These are phyloP conservation scores for Neodiprion virginianus DNA, from an alignment of 1,140 invertebrate genomes.

Conservation along the genomic window DNA sequence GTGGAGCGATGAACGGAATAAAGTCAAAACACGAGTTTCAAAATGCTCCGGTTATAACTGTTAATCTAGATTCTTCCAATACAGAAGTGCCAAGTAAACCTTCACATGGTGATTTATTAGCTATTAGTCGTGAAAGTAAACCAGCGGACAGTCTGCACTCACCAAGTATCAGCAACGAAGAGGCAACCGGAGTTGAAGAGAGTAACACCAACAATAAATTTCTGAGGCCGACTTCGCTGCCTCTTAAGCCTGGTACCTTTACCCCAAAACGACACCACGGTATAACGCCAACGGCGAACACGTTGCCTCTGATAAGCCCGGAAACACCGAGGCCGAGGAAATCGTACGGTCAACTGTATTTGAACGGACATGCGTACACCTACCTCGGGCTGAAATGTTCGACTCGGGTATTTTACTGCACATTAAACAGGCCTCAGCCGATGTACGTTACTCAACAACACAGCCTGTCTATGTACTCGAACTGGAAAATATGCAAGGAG, in stretches of 20 bases:
- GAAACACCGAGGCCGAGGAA: constrained; percentile 89
- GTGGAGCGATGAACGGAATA: constrained; percentile 25
- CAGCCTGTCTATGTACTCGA: constrained; percentile 96
- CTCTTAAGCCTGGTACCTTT: constrained; percentile 82
- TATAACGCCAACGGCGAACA: constrained; percentile 77
- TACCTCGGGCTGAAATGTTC: constrained; percentile 90
- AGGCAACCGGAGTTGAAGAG: constrained; percentile 26
- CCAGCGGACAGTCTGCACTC: constrained; percentile 20
- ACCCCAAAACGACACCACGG: constrained; percentile 80
- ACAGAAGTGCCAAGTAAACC: constrained; percentile 37
- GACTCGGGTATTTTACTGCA: constrained; percentile 91
- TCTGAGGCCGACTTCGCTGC: constrained; percentile 78
- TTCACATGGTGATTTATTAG: constrained; percentile 9
- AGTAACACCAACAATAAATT: constrained; percentile 66
- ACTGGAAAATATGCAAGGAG: constrained; percentile 87
- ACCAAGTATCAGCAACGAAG: constrained; percentile 29
- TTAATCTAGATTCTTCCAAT: constrained; percentile 38
- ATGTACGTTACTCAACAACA: constrained; percentile 93
- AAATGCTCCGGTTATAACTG: constrained; percentile 30
- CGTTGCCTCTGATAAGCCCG: constrained; percentile 81
- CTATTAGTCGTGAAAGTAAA: no score
- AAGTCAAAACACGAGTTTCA: constrained; percentile 26
- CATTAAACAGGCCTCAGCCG: constrained; percentile 90
- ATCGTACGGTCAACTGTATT: constrained; percentile 84
- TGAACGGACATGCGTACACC: constrained; percentile 92